Base-by-base conservation (phyloP, 2,888 invertebrate genomes). In the Phengaris arion region DNA sequence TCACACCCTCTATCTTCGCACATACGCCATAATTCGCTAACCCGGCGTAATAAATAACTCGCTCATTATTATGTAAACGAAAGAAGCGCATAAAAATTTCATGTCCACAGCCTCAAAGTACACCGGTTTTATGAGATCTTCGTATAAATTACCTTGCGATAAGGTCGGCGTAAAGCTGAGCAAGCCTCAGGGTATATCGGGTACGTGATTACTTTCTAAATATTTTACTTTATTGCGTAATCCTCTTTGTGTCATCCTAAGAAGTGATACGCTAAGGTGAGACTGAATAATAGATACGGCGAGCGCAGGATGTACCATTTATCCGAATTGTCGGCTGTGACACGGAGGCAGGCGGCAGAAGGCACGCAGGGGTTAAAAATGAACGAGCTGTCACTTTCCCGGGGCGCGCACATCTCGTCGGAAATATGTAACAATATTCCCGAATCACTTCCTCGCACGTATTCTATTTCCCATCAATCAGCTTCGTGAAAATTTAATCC, bases 171-270 rank as follows among this genome's bases (percentile, higher is more conserved):
- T 81, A 80, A 76, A 79, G 77, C 80, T 76, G 81, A 81, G 80
- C 79, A 79, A 85, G 85, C 85, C 83, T 86, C 85, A 80, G 81
- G 82, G 84, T 84, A 84, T 85, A 85, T 85, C 84, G 85, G 82
- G 85, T 88, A 88, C 89, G 90, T 91, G 92, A 91, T 91, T 89
- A 89, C 89, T 88, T 85, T 85, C 85, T 90, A 89, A 91, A 91
- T 91, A 91, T 92, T 89, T 88, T 88, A 88, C 88, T 91, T 89
- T 92, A 91, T 88, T 87, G 88, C 87, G 83, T 90, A 90, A 88
- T 90, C 85, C 87, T 87, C 85, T 89, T 85, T 87, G 88, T 88
- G 90, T 89, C 90, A 87, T 85, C 86, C 83, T 85, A 88, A 88
- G 87, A 88, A 87, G 85, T 85, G 85, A 86, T 86, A 86, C 85